These are phyloP conservation scores for Patiria miniata DNA, from an alignment of 35 echinoderm and acorn worm species.

Conservation along the genomic window DNA sequence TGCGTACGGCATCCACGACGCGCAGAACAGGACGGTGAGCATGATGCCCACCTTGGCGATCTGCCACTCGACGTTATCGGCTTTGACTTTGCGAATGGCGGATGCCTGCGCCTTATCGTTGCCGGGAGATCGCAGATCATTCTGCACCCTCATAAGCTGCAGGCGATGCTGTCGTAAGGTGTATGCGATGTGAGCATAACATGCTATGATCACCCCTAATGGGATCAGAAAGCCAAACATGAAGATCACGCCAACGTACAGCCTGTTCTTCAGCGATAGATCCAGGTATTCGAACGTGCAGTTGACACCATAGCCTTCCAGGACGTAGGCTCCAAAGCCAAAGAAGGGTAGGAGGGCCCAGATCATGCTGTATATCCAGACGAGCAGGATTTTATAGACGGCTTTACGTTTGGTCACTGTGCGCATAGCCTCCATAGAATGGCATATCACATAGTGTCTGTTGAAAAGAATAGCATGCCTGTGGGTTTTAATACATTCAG, in stretches of 20 bases:
- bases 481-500: conserved; percentile 3
- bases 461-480: conserved; percentile 26
- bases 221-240: conserved; percentile 68
- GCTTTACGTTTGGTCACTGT: conserved; percentile 56
- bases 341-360: conserved; percentile 83
- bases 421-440: conserved; percentile 67
- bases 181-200: conserved; percentile 71
- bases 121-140: neutral
- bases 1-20: conserved; percentile 88
- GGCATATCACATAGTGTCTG: conserved; percentile 96
- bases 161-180: conserved; percentile 55
- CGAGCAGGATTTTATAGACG: conserved; percentile 55
- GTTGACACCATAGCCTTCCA: conserved; percentile 83
- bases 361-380: conserved; percentile 74
- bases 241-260: conserved; percentile 68
- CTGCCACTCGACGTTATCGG: conserved; percentile 71
- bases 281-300: conserved; percentile 92
- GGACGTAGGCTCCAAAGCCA: conserved; percentile 75
- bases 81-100: conserved; percentile 13
- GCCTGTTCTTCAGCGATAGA: conserved; percentile 33
- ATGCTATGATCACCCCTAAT: conserved; percentile 54
- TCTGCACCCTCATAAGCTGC: conserved; percentile 57
- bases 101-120: conserved; percentile 40
- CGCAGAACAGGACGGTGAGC: conserved; percentile 47
- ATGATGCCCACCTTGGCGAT: conserved; percentile 83